These are phyloP conservation scores for Okamejei kenojei DNA, from an alignment of 2,797 vertebrate species.

Conservation along the genomic window DNA sequence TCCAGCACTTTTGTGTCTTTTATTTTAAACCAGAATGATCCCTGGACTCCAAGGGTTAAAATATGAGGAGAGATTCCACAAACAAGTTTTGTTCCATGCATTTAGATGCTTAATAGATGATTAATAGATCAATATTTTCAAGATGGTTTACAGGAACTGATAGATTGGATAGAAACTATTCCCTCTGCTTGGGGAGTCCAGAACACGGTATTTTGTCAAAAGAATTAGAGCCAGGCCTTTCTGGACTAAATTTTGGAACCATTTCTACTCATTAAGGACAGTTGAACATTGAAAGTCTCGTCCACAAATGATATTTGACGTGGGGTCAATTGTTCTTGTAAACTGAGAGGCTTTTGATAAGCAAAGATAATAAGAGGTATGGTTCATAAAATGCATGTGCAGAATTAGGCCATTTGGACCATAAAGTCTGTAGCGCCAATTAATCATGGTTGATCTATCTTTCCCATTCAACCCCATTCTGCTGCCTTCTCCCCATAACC, in stretches of 20 bases:
- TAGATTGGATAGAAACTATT: background rate
- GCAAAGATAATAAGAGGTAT: background rate
- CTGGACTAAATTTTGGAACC: background rate
- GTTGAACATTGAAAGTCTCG: background rate
- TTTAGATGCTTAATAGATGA: background rate
- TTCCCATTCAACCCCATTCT: no score
- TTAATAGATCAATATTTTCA: background rate
- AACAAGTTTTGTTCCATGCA: background rate
- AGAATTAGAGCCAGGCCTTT: background rate
- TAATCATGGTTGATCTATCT: no score
- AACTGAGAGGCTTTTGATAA: background rate
- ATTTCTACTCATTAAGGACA: background rate
- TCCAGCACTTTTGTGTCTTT: no score
- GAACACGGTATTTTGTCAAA: background rate
- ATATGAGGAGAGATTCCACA: background rate
- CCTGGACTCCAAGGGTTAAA: background rate
- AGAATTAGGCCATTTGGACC: no score
- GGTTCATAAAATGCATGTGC: no score
- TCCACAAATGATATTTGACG: background rate
- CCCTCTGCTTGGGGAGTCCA: background rate
- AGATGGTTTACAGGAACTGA: background rate
- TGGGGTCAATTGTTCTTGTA: background rate
- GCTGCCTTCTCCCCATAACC: no score
- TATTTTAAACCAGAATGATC: background rate
- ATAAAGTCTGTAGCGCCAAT: no score